These are phyloP conservation scores for Acanthococcus lagerstroemiae DNA, from an alignment of 2,888 invertebrate genomes.

Conservation along the genomic window DNA sequence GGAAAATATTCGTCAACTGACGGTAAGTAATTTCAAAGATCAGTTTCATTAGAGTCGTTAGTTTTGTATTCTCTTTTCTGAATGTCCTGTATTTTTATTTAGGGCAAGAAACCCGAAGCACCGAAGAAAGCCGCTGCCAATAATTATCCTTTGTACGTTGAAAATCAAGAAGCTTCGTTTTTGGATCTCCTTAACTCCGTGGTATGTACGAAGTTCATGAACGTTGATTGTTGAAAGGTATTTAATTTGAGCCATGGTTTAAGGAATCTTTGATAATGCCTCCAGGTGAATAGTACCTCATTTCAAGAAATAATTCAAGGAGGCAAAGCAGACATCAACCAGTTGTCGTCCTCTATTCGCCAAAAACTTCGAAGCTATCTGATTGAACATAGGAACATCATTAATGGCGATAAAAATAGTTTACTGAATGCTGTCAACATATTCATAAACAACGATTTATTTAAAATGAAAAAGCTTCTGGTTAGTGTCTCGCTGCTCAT, in stretches of 20 bases:
- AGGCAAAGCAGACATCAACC: neutral
- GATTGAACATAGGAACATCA: neutral
- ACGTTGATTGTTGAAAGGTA: neutral
- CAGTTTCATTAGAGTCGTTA: neutral
- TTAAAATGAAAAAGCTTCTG: constrained; percentile 18
- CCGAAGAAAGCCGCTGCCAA: neutral
- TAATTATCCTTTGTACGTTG: constrained; percentile 16
- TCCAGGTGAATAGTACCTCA: constrained; percentile 13
- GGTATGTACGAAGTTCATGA: constrained; percentile 10
- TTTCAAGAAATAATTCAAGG: constrained; percentile 6
- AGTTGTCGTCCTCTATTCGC: constrained; percentile 10
- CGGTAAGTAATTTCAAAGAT: neutral
- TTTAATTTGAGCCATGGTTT: neutral
- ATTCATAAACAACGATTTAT: constrained; percentile 22
- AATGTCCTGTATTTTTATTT: neutral
- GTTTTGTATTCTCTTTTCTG: neutral
- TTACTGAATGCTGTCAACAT: constrained; percentile 19
- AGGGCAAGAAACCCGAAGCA: constrained; percentile 8
- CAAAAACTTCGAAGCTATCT: constrained; percentile 5
- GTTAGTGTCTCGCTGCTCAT: neutral
- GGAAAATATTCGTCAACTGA: constrained; percentile 11
- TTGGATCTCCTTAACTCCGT: constrained; percentile 14
- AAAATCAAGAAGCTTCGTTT: constrained; percentile 22
- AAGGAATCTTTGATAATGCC: neutral
- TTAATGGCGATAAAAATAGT: neutral